Evolutionary conservation across 2,113 vertebrate species (phyloP), one percentile per base, ranked within the genome.

Genomic region (Apeltes quadracus): DNA sequence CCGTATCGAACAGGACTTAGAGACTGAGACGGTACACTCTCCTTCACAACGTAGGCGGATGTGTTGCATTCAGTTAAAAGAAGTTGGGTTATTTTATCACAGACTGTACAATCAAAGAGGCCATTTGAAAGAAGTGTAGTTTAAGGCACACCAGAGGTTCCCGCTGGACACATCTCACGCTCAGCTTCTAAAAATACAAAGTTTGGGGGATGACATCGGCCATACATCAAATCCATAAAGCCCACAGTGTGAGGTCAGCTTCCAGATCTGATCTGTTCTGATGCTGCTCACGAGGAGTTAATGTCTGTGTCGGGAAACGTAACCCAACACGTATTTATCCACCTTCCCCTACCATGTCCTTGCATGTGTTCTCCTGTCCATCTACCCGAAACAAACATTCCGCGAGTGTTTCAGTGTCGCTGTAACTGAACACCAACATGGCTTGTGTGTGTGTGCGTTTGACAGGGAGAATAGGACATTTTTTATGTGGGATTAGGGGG

Each of bases 301-400:
- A 55, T 44, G 85, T 82, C 84, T 83, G 73, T 87, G 77, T 70
- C 20, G 66, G 75, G 65, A 70, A 61, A 48, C 1, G 77, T 72
- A 87, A 88, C 75, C 72, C 57, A 64, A 36, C 58, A 4, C 51
- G 64, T 86, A 85, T 86, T 90, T 84, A 82, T 65, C 39, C 59
- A 78, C 81, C 86, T 79, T 75, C 36, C 57, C 22, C 69, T 66
- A 68, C 85, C 81, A 79, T 89, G 84, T 91, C 72, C 73, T 86
- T 74, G 85, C 90, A 79, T 85, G 87, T 76, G 74, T 75, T 84
- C 62, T 65, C 70, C 44, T 57, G 71, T 75, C 7, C 27, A 46
- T 74, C 55, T 69, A 70, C 71, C 83, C 88, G 78, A 80, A 62
- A 87, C 86, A 87, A 90, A 90, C 88, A 92, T 92, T 92, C 90